Base-by-base conservation (phyloP, 2,113 vertebrate genomes). In the Panthera leo region DNA sequence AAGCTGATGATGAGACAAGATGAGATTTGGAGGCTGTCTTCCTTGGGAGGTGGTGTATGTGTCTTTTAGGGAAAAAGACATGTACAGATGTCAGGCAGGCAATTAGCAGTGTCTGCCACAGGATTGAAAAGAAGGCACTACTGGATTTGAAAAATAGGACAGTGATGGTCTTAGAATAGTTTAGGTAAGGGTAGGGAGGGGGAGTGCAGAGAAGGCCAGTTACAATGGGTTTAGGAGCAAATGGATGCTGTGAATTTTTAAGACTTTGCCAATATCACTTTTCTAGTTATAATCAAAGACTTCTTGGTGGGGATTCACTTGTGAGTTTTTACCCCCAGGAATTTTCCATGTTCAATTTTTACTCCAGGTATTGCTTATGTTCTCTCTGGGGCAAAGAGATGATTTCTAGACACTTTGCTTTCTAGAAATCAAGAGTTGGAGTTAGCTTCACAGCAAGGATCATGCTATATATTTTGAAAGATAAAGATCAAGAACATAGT, bases 331-430 rank as follows among this genome's bases (percentile, higher is more conserved):
- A 68, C 36, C 34, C 61, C 36, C 18, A 55, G 48, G 5, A 68
- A 83, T 34, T 79, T 13, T 58, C 13, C 36, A 15, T 73, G 67
- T 83, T 84, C 78, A 67, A 13, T 89, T 58, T 97, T 88, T 39
- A 95, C 48, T 48, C 16, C 39, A 31, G 39, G 15, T 88, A 84
- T 80, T 93, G 18, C 48, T 63, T 51, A 29, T 65, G 55, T 68
- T 96, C n/a, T 88, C 53, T 88, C 48, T 85, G 51, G 53, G 29
- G 63, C n/a, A 94, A 92, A 84, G 65, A 89, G 51, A 89, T 78
- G 5, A 91, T 88, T 87, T 94, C 58, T 29, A 85, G 82, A 88
- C 2, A 3, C 29, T 68, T 73, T 83, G 34, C 34, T 87, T 67
- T 86, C 80, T 70, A 82, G 80, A 90, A 95, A 93, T 36, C 39